Conservation (phyloP, 2,888 invertebrate genomes). For the Troides helena region DNA sequence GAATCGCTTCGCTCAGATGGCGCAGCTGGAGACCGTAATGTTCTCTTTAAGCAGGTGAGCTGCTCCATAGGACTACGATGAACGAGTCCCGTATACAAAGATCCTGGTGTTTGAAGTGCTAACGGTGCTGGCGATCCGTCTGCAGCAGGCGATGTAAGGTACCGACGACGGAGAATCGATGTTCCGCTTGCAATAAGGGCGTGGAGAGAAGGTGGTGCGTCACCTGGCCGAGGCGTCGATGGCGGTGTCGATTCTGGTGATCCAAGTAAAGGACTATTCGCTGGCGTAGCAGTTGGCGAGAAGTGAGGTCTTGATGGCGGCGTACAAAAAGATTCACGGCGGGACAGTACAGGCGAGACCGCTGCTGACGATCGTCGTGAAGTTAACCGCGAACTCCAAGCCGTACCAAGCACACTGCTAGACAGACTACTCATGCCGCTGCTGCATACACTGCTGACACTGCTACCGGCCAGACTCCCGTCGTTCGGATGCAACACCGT, state of each 20-base stretch:
- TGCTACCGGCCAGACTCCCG: conserved; percentile 85
- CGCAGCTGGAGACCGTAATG: conserved; percentile 66
- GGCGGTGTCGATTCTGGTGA: conserved; percentile 79
- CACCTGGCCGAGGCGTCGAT: conserved; percentile 83
- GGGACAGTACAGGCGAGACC: conserved; percentile 81
- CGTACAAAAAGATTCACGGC: conserved; percentile 89
- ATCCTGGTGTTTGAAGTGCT: conserved; percentile 80
- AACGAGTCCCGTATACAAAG: conserved; percentile 82
- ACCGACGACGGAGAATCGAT: conserved; percentile 71
- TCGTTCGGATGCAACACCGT: conserved; percentile 95
- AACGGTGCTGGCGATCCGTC: conserved; percentile 83
- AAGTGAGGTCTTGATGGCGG: conserved; percentile 84
- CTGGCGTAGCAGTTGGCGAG: conserved; percentile 92
- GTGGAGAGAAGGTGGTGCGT: conserved; percentile 73
- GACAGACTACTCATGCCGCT: conserved; percentile 80
- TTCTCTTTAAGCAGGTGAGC: conserved; percentile 85
- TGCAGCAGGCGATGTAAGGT: conserved; percentile 79
- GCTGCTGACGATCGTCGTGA: conserved; percentile 78
- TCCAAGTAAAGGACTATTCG: conserved; percentile 88
- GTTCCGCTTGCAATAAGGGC: conserved; percentile 77
- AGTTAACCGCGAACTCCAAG: conserved; percentile 84
- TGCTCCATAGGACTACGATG: conserved; percentile 89
- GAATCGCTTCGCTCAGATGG: conserved; percentile 51
- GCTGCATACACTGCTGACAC: conserved; percentile 81
- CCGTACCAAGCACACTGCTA: conserved; percentile 72